Conservation (phyloP, 2,888 invertebrate species). For the Acanthosepion lycidas region DNA sequence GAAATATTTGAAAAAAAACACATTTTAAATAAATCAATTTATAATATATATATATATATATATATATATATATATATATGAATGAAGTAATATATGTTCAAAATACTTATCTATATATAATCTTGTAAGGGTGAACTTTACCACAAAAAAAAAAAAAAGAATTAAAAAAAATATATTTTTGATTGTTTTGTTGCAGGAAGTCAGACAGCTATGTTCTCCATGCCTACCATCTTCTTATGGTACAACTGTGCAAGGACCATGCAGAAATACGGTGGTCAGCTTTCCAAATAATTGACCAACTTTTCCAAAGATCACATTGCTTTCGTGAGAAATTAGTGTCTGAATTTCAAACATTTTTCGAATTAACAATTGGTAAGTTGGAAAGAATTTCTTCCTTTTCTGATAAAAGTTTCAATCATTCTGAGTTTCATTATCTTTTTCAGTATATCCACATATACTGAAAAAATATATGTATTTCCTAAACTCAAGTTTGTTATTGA, state of each 20-base stretch:
- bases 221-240: slow-evolving; percentile 75
- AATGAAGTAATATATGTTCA: too few species aligned
- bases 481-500: too few species aligned
- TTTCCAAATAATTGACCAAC: slow-evolving; percentile 77
- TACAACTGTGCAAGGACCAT: slow-evolving; percentile 77
- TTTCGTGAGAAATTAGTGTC: slow-evolving; percentile 76
- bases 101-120: too few species aligned
- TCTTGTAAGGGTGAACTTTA: too few species aligned
- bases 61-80: too few species aligned
- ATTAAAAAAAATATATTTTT: not conserved
- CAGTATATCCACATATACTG: too few species aligned
- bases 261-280: slow-evolving; percentile 78
- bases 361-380: slow-evolving; percentile 75
- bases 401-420: not conserved
- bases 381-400: not conserved
- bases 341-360: slow-evolving; percentile 76
- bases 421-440: too few species aligned
- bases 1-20: too few species aligned
- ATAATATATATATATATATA: too few species aligned
- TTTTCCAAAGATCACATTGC: slow-evolving; percentile 77
- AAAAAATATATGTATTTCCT: too few species aligned
- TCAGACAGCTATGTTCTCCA: slow-evolving; percentile 76
- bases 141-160: too few species aligned
- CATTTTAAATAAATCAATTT: too few species aligned
- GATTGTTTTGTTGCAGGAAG: slow-evolving; percentile 62